A percentile compares a stretch with the other conserved stretches of the same genome.
These are phyloP conservation scores for Bergia puertoricense DNA, from an alignment of 92 coral and sea anemone species.

Conservation along the genomic window DNA sequence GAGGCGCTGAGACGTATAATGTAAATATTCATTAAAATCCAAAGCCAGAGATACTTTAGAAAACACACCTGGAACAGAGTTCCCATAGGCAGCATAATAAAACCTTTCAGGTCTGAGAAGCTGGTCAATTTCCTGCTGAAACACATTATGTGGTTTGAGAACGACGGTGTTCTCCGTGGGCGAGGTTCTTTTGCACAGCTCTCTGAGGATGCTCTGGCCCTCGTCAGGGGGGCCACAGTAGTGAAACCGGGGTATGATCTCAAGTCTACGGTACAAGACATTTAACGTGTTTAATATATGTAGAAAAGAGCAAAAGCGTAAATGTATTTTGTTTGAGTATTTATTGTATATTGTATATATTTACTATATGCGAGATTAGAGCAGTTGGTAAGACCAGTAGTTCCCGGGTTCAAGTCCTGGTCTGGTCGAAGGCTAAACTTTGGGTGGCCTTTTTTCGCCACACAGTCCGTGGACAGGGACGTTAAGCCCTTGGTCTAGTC, in stretches of 20 bases:
- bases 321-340: too few relatives aligned
- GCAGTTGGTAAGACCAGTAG: too few relatives aligned
- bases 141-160: constrained; percentile 61
- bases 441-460: too few relatives aligned
- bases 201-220: constrained; percentile 66
- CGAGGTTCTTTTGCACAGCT: constrained; percentile 58
- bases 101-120: constrained; percentile 62
- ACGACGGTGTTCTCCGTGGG: constrained; percentile 62
- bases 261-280: constrained; percentile 48
- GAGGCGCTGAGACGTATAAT: too few relatives aligned
- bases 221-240: constrained; percentile 63
- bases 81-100: constrained; percentile 61
- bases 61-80: constrained; percentile 59
- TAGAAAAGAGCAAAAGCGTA: too few relatives aligned
- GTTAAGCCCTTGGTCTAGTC: too few relatives aligned
- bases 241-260: constrained; percentile 59
- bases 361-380: too few relatives aligned
- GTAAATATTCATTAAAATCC: background rate
- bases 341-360: too few relatives aligned
- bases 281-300: background rate
- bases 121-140: constrained; percentile 74
- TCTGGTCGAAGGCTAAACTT: too few relatives aligned
- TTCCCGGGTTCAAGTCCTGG: too few relatives aligned
- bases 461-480: too few relatives aligned
- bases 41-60: background rate